A percentile compares a stretch with the other conserved stretches of the same genome.
Conservation (phyloP, 2,113 vertebrate species). For the Oreochromis tanganicae region DNA sequence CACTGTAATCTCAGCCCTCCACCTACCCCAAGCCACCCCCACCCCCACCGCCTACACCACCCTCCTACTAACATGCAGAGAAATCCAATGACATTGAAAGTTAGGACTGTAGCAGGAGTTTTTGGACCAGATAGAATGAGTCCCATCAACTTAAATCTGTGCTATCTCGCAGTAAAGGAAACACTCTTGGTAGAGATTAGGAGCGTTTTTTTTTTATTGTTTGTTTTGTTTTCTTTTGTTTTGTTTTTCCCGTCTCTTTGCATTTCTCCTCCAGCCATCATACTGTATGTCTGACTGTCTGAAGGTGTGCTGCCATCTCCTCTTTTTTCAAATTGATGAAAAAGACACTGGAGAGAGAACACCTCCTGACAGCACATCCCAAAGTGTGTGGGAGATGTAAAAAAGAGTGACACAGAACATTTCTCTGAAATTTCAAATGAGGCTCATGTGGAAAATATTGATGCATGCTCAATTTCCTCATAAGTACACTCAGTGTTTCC, state of each 20-base stretch:
- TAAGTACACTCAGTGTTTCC: not conserved
- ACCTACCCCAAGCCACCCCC: not conserved
- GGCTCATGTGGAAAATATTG: slow-evolving; percentile 19
- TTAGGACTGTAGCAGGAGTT: not conserved
- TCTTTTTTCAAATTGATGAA: slow-evolving; percentile 23
- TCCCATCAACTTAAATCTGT: not conserved
- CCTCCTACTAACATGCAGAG: slow-evolving; percentile 10
- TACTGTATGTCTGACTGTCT: not conserved
- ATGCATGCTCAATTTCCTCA: slow-evolving; percentile 6
- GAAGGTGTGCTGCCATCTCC: slow-evolving; percentile 36
- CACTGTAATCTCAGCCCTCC: slow-evolving; percentile 60
- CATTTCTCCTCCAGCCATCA: slow-evolving; percentile 15
- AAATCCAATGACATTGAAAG: slow-evolving; percentile 56
- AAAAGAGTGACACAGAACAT: slow-evolving; percentile 5
- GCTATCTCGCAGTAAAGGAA: not conserved
- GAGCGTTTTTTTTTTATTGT: not conserved
- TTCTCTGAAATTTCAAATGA: slow-evolving; percentile 24
- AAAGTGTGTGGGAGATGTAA: slow-evolving; percentile 25
- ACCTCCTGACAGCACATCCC: slow-evolving; percentile 9
- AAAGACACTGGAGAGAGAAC: slow-evolving; percentile 29
- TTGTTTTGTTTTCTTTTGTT: not conserved
- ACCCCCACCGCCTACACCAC: not conserved
- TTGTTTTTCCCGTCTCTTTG: slow-evolving; percentile 18
- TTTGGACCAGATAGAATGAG: slow-evolving; percentile 20
- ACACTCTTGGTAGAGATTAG: slow-evolving; percentile 16